These are phyloP conservation scores for Didymodactylos carnosus DNA, from an alignment of 2,888 invertebrate species.

Conservation along the genomic window DNA sequence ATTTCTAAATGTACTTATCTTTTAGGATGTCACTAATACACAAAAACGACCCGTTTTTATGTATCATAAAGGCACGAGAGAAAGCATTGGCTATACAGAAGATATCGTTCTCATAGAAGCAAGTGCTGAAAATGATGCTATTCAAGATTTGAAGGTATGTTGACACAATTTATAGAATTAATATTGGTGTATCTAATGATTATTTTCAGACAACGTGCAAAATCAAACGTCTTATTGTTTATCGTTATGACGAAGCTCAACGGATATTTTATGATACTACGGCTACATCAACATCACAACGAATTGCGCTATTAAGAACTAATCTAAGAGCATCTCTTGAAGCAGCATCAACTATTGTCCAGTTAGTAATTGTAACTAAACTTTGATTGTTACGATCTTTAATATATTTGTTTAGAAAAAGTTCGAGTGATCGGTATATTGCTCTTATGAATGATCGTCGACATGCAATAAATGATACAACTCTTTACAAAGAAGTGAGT, in stretches of 20 bases:
- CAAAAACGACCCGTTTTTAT: neutral
- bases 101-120: neutral
- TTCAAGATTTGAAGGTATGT: neutral
- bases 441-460: neutral
- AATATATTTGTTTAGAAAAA: neutral
- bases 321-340: neutral
- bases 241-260: neutral
- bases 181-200: neutral
- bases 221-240: neutral
- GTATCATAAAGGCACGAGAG: neutral
- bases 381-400: neutral
- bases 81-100: neutral
- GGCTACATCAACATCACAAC: no score
- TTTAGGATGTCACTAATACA: neutral
- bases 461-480: neutral
- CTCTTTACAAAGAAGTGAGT: neutral
- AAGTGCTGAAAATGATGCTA: neutral
- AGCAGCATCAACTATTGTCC: neutral
- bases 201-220: neutral
- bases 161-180: neutral
- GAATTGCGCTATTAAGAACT: neutral
- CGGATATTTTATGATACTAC: neutral
- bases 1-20: constrained; percentile 75
- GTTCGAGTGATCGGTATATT: neutral
- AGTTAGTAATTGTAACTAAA: no score